Evolutionary conservation across 2,797 vertebrate species (phyloP).

Genomic region (Falco biarmicus): DNA sequence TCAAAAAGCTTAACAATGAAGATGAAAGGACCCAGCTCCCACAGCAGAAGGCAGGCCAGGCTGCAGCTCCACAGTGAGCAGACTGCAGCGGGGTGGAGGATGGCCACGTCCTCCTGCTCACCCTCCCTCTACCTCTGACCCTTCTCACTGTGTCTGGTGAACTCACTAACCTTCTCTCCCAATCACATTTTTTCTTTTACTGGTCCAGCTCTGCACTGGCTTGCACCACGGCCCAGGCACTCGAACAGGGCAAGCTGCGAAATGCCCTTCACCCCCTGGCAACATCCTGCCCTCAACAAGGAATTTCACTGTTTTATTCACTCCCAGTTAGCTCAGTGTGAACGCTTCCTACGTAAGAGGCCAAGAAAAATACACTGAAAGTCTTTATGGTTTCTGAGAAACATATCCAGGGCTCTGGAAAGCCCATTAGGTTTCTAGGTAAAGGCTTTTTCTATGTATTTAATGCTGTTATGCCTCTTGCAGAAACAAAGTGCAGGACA

Average conservation of each 20-base stretch:
- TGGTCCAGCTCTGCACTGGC: not conserved
- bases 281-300: not conserved
- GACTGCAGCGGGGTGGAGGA: not conserved
- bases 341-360: not conserved
- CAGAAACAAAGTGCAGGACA: not conserved
- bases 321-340: fast-evolving
- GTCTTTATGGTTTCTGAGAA: not conserved
- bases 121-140: not conserved
- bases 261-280: not conserved
- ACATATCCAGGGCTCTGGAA: not conserved
- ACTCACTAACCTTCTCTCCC: not conserved
- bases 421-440: not conserved
- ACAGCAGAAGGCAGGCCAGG: not conserved
- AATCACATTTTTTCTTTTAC: not conserved
- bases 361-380: not conserved
- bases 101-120: not conserved
- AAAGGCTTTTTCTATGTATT: not conserved
- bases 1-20: not conserved
- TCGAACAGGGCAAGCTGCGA: not conserved
- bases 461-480: not conserved
- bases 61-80: not conserved
- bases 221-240: fast-evolving
- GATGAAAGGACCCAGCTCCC: not conserved
- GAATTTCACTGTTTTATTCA: not conserved
- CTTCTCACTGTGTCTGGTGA: not conserved